Percentiles rank a stretch among this genome's conserved stretches.
Conservation (phyloP, 1,140 invertebrate genomes). For the Listronotus oregonensis region DNA sequence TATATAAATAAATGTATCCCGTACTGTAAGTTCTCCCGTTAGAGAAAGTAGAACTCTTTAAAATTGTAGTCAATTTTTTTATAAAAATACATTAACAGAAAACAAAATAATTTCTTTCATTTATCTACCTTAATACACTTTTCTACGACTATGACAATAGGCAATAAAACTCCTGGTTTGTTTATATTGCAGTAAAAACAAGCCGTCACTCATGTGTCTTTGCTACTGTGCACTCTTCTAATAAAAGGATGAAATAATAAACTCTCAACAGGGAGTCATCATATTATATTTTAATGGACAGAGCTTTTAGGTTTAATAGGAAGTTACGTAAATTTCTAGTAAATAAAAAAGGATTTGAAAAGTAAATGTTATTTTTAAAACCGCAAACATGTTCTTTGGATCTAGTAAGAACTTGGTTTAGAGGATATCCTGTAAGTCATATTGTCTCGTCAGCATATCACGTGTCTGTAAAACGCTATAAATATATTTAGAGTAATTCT, state of each 20-base stretch:
- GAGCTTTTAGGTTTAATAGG: constrained; percentile 33
- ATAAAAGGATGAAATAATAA: constrained; percentile 40
- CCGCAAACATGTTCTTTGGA: neutral
- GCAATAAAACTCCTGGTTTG: constrained; percentile 27
- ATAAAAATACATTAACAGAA: too few relatives aligned
- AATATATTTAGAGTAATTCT: too few relatives aligned
- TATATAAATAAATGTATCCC: too few relatives aligned
- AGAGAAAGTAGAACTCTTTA: too few relatives aligned
- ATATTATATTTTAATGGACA: constrained; percentile 34
- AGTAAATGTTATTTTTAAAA: constrained; percentile 1
- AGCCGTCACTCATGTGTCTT: constrained; percentile 38
- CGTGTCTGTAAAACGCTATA: too few relatives aligned
- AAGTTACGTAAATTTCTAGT: constrained; percentile 23
- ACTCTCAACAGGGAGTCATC: constrained; percentile 35
- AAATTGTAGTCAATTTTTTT: too few relatives aligned
- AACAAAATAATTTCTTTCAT: too few relatives aligned
- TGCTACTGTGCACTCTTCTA: constrained; percentile 38
- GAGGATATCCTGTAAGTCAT: too few relatives aligned
- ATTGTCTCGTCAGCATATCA: too few relatives aligned
- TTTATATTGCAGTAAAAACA: constrained; percentile 33
- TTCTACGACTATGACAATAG: constrained; percentile 14
- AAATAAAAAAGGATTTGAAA: constrained; percentile 18
- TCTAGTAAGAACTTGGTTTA: neutral
- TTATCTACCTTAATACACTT: neutral
- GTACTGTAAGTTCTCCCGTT: too few relatives aligned